Percentiles rank a stretch among this genome's conserved stretches.
These are phyloP conservation scores for Itoplectis maculator DNA, from an alignment of 2,888 invertebrate species.

Conservation along the genomic window DNA sequence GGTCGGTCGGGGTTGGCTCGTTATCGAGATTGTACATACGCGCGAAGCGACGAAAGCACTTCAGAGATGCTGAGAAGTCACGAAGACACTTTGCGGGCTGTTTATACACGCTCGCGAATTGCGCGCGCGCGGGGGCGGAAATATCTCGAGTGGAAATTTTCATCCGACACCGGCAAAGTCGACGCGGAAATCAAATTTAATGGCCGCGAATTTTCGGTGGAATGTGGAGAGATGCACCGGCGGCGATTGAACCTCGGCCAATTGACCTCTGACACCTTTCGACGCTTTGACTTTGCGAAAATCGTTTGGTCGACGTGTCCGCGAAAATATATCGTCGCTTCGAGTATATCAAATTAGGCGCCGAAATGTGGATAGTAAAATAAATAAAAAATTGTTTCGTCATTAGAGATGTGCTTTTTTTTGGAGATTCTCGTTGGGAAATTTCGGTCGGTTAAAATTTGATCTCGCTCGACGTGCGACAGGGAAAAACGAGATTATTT, in stretches of 20 bases:
- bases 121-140: not conserved
- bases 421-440: not conserved
- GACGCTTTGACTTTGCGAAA: not conserved
- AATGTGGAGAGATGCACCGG: not conserved
- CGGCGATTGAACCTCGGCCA: not conserved
- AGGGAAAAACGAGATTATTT: not conserved
- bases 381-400: not conserved
- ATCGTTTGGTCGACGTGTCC: not conserved
- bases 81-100: not conserved
- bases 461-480: not conserved
- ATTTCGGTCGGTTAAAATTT: not conserved
- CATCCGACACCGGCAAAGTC: not conserved
- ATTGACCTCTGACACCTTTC: not conserved
- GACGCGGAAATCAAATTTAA: not conserved
- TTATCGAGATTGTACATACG: slow-evolving; percentile 7
- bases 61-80: slow-evolving; percentile 30
- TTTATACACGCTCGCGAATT: not conserved
- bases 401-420: not conserved
- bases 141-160: slow-evolving; percentile 11
- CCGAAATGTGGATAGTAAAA: not conserved
- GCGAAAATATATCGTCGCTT: not conserved
- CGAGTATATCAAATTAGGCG: not conserved
- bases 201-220: not conserved
- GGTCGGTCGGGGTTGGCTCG: not conserved
- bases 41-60: slow-evolving; percentile 15